Conservation (phyloP, 1,140 invertebrate species). For the Papilio helenus region DNA sequence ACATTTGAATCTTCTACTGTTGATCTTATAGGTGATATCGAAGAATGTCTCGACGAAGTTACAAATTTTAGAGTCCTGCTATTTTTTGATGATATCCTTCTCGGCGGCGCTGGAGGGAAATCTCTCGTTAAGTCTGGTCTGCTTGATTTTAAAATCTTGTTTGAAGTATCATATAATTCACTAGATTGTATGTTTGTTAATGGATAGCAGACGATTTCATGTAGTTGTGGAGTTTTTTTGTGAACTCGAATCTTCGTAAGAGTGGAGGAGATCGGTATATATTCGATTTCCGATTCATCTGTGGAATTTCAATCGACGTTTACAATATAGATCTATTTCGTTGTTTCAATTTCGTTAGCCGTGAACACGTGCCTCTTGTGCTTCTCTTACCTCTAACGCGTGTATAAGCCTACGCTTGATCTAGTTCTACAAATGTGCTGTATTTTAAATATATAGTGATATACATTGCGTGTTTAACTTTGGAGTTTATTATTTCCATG, state of each 20-base stretch:
- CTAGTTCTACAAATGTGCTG: constrained; percentile 62
- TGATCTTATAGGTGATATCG: constrained; percentile 52
- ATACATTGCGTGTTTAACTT: constrained; percentile 72
- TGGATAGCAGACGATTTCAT: constrained; percentile 85
- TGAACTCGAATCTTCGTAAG: constrained; percentile 91
- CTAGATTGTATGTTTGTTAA: constrained; percentile 73
- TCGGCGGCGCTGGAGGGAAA: constrained; percentile 86
- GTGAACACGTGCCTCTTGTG: constrained; percentile 74
- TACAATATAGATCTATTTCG: constrained; percentile 46
- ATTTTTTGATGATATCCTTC: constrained; percentile 88
- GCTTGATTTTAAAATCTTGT: constrained; percentile 42
- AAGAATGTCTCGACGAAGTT: constrained; percentile 79
- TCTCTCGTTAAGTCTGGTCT: constrained; percentile 48
- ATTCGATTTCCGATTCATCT: constrained; percentile 89
- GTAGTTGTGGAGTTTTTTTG: constrained; percentile 79
- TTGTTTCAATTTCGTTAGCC: constrained; percentile 57
- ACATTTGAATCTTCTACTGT: constrained; percentile 77
- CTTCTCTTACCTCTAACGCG: constrained; percentile 65
- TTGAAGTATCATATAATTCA: constrained; percentile 37
- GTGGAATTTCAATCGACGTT: constrained; percentile 81
- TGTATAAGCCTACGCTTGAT: constrained; percentile 63
- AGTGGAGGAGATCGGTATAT: constrained; percentile 91
- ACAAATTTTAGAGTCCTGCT: constrained; percentile 87
- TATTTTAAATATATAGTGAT: constrained; percentile 39
- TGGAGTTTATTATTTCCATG: constrained; percentile 74